These are phyloP conservation scores for Atractosteus spatula DNA, from an alignment of 2,113 vertebrate genomes.

Conservation along the genomic window DNA sequence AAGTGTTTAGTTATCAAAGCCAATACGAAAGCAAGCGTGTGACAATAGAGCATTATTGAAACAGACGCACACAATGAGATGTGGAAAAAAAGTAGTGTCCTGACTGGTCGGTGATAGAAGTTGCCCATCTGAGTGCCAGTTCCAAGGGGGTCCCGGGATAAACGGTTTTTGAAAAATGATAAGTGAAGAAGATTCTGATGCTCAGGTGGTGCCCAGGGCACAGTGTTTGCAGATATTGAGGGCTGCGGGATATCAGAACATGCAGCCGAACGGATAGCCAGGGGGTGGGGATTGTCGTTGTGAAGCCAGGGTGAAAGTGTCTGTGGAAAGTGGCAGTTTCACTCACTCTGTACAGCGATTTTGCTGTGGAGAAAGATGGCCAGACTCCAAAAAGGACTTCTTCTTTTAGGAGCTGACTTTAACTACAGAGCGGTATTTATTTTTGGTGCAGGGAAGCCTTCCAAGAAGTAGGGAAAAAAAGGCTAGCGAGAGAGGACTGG, in stretches of 20 bases:
- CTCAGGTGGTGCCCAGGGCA: constrained; percentile 21
- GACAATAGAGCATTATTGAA: no score
- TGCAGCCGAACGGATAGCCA: background rate
- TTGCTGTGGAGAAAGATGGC: constrained; percentile 49
- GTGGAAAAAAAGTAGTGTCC: no score
- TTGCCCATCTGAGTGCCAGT: no score
- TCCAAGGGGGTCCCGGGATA: no score
- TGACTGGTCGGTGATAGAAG: no score
- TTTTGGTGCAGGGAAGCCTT: constrained; percentile 64
- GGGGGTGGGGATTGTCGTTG: constrained; percentile 9
- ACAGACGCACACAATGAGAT: no score
- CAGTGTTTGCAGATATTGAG: constrained; percentile 27
- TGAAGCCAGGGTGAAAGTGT: constrained; percentile 42
- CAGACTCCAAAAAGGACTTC: constrained; percentile 47
- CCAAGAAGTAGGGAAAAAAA: constrained; percentile 54
- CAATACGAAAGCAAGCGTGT: no score
- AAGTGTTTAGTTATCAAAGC: no score
- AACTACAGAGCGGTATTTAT: constrained; percentile 68
- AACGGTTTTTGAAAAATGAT: no score
- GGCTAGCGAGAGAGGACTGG: constrained; percentile 12
- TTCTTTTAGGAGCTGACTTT: constrained; percentile 57
- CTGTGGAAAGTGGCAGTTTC: background rate
- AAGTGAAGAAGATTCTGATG: no score
- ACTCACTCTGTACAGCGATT: constrained; percentile 11
- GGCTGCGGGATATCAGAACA: constrained; percentile 14